Conservation (phyloP, 1,140 invertebrate genomes). For the Saccostrea echinata region DNA sequence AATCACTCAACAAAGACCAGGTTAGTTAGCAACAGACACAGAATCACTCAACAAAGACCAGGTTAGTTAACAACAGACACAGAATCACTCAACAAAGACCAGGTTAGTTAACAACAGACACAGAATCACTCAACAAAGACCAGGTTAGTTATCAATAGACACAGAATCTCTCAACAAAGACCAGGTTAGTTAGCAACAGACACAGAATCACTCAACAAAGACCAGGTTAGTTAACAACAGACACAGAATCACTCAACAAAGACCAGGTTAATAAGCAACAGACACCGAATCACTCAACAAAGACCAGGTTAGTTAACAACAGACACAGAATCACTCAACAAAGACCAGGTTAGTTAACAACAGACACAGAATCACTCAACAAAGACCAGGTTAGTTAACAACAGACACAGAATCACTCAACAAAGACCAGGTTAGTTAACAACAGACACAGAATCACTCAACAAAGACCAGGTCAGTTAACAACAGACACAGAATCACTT, state of each 20-base stretch:
- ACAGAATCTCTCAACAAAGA: slow-evolving; percentile 69
- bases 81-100: slow-evolving; percentile 69
- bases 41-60: slow-evolving; percentile 70
- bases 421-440: slow-evolving; percentile 71
- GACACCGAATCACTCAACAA: slow-evolving; percentile 61
- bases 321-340: slow-evolving; percentile 59
- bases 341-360: slow-evolving; percentile 69
- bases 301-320: slow-evolving; percentile 67
- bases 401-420: slow-evolving; percentile 55
- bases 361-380: slow-evolving; percentile 55
- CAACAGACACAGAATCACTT: slow-evolving; percentile 49
- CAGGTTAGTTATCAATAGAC: slow-evolving; percentile 58
- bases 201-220: slow-evolving; percentile 67
- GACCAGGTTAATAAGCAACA: slow-evolving; percentile 66
- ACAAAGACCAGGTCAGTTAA: slow-evolving; percentile 71
- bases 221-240: slow-evolving; percentile 63
- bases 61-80: slow-evolving; percentile 54
- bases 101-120: slow-evolving; percentile 58
- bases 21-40: slow-evolving; percentile 53
- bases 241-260: slow-evolving; percentile 64
- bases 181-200: slow-evolving; percentile 58
- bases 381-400: slow-evolving; percentile 71
- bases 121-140: slow-evolving; percentile 69
- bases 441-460: slow-evolving; percentile 53
- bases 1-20: slow-evolving; percentile 70